A percentile compares a stretch with the other conserved stretches of the same genome.
Conservation (phyloP, 2,113 vertebrate genomes). For the Isurus oxyrinchus region DNA sequence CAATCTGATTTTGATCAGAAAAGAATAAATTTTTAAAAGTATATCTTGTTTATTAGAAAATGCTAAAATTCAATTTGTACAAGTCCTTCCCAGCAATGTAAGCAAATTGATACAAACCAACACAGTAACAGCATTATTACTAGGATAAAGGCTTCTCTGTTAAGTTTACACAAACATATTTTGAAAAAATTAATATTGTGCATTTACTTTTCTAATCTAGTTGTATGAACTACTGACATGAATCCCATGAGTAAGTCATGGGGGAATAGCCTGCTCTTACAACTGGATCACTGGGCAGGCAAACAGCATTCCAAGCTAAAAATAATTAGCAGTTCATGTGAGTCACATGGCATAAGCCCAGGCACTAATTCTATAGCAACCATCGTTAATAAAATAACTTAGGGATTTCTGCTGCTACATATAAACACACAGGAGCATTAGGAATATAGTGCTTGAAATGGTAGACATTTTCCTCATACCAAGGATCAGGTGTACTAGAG, state of each 20-base stretch:
- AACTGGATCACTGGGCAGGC: not conserved
- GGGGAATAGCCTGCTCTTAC: not conserved
- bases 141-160: not conserved
- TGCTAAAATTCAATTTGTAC: not conserved
- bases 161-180: not conserved
- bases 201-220: not conserved
- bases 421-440: not conserved
- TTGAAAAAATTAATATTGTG: not conserved
- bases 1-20: not conserved
- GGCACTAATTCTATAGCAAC: not conserved
- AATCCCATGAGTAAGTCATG: constrained; percentile 17
- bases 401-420: not conserved
- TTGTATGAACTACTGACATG: not conserved
- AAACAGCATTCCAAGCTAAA: constrained; percentile 35
- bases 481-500: not conserved
- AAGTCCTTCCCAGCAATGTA: not conserved
- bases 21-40: not conserved
- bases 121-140: not conserved
- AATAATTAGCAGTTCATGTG: constrained; percentile 31
- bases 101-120: not conserved
- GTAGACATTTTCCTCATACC: not conserved
- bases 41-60: not conserved
- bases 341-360: constrained; percentile 17
- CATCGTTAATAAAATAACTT: not conserved
- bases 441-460: not conserved